Conservation (phyloP, 2,797 vertebrate genomes). For the Phrynocephalus vlangalii region DNA sequence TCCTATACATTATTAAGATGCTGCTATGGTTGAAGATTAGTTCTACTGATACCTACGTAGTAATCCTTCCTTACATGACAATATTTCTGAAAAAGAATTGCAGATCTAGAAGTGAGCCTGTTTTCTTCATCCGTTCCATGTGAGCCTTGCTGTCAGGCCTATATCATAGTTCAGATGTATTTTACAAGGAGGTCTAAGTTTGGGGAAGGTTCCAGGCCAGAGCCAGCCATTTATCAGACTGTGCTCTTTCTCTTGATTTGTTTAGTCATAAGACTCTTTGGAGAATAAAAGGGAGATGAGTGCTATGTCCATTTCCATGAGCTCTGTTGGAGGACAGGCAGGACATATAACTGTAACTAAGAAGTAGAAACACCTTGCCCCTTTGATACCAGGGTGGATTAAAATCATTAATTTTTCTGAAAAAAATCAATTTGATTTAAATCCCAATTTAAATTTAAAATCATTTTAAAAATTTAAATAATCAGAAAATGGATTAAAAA, state of each 20-base stretch:
- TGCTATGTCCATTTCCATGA: not conserved
- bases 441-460: too few species aligned
- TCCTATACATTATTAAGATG: not conserved
- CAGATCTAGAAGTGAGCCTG: too few species aligned
- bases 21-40: not conserved
- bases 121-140: not conserved
- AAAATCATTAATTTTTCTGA: too few species aligned
- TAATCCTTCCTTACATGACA: not conserved
- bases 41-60: not conserved
- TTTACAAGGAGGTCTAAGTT: too few species aligned
- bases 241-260: not conserved
- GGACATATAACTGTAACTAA: not conserved
- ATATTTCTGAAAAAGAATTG: not conserved
- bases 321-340: not conserved
- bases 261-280: too few species aligned
- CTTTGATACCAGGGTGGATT: too few species aligned
- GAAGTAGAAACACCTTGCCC: not conserved
- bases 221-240: not conserved
- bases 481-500: too few species aligned
- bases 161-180: not conserved
- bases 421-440: too few species aligned
- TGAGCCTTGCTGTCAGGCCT: not conserved
- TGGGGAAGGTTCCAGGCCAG: not conserved
- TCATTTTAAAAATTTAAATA: too few species aligned
- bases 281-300: not conserved